A percentile compares a stretch with the other conserved stretches of the same genome.
phyloP scores from a whole-genome alignment of 2,113 vertebrate species.

The Mixornis gularis region DNA sequence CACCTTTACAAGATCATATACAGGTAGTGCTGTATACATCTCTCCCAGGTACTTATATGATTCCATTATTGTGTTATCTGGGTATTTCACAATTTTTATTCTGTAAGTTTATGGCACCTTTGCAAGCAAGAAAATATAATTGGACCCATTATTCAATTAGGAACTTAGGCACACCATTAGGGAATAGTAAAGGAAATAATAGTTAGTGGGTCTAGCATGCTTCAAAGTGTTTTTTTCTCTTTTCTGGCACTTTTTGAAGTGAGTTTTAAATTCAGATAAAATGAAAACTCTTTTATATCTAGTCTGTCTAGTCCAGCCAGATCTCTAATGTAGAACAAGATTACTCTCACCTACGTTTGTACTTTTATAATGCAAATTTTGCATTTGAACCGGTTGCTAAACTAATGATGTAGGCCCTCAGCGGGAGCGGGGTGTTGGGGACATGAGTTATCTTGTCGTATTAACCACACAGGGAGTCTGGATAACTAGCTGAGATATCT shows the following conservation, averaged over 20 bases:
- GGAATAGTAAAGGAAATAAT: background rate
- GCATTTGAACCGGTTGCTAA: background rate
- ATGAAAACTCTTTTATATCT: background rate
- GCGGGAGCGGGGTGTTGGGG: background rate
- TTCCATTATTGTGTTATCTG: background rate
- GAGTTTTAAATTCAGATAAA: background rate
- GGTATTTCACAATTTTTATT: background rate
- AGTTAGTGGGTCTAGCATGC: background rate
- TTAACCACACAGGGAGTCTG: background rate
- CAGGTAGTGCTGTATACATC: background rate
- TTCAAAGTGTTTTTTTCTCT: background rate
- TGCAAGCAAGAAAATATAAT: background rate
- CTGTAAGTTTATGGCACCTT: background rate
- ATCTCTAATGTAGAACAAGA: background rate
- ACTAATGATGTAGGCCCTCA: background rate
- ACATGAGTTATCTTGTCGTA: background rate
- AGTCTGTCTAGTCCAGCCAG: background rate
- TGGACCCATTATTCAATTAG: background rate
- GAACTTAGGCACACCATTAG: background rate
- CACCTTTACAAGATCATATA: background rate
- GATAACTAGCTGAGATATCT: background rate
- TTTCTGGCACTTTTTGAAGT: background rate
- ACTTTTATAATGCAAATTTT: slow-evolving; percentile 1
- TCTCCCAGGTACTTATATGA: background rate
- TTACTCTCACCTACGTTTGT: background rate